Conservation (phyloP, 35 echinoderm and acorn worm genomes). For the Nesometra sesokonis region DNA sequence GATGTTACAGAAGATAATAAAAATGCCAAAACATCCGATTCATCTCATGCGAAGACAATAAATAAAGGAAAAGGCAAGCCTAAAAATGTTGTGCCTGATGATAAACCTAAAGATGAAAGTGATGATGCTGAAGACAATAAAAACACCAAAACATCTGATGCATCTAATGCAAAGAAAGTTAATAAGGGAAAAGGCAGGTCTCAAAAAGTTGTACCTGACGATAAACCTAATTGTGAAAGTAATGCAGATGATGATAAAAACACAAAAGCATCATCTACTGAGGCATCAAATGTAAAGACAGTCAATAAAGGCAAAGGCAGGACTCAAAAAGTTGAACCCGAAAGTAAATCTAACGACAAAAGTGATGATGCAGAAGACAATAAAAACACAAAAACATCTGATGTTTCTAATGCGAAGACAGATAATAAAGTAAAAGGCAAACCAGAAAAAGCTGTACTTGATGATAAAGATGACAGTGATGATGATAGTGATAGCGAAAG, state of each 20-base stretch:
- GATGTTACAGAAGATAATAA: not conserved
- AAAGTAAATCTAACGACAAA: not conserved
- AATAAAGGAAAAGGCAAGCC: not conserved
- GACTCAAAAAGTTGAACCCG: not conserved
- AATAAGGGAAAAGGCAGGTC: too few relatives aligned
- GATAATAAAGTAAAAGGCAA: too few relatives aligned
- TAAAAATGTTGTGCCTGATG: not conserved
- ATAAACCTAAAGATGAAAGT: not conserved
- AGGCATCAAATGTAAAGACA: not conserved
- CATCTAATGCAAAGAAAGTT: too few relatives aligned
- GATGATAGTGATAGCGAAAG: not conserved
- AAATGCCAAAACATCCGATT: not conserved
- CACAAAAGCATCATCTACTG: too few relatives aligned
- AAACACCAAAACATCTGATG: not conserved
- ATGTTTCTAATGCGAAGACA: too few relatives aligned
- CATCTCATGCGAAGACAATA: not conserved
- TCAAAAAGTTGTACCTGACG: not conserved
- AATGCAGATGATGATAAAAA: conserved; percentile 1
- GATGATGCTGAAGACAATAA: not conserved
- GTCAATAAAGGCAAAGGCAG: not conserved
- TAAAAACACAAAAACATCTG: not conserved
- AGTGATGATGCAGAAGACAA: not conserved
- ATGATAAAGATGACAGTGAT: not conserved
- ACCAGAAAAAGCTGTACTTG: not conserved
- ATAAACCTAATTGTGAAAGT: not conserved